Evolutionary conservation across 2,888 invertebrate genomes (phyloP).

Genomic region (Agrochola circellaris): DNA sequence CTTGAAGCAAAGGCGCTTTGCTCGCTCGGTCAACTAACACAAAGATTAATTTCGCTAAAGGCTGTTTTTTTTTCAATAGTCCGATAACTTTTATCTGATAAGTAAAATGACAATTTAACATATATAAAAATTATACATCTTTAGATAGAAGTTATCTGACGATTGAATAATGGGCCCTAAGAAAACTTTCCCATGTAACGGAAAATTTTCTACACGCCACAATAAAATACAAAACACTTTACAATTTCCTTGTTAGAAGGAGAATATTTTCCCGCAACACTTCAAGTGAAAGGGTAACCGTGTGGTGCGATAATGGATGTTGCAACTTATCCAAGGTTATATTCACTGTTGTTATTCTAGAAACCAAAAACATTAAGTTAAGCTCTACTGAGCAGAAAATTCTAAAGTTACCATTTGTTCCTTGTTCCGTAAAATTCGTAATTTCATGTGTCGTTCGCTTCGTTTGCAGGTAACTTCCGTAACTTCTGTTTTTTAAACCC

Average conservation of each 20-base stretch:
- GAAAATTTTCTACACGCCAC: neutral
- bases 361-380: conserved; percentile 46
- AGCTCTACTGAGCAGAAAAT: conserved; percentile 33
- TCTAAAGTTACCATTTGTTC: conserved; percentile 19
- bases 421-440: conserved; percentile 37
- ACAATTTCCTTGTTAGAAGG: conserved; percentile 31
- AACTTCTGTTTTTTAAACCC: conserved; percentile 14
- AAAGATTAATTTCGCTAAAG: neutral
- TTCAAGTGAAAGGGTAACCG: conserved; percentile 42
- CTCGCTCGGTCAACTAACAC: neutral
- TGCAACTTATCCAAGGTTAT: conserved; percentile 29
- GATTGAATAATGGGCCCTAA: too few relatives aligned
- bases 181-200: neutral
- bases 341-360: conserved; percentile 31
- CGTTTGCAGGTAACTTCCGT: neutral
- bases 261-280: conserved; percentile 40
- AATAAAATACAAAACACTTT: conserved; percentile 35
- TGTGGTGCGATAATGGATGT: conserved; percentile 53
- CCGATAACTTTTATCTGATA: neutral
- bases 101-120: neutral
- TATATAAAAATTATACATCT: too few relatives aligned
- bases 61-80: too few relatives aligned
- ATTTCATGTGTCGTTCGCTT: conserved; percentile 11
- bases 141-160: neutral
- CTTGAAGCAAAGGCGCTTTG: too few relatives aligned